Percentiles rank a stretch among this genome's conserved stretches.
phyloP scores from a whole-genome alignment of 1,140 invertebrate species.

The Rhopalosiphum padi region DNA sequence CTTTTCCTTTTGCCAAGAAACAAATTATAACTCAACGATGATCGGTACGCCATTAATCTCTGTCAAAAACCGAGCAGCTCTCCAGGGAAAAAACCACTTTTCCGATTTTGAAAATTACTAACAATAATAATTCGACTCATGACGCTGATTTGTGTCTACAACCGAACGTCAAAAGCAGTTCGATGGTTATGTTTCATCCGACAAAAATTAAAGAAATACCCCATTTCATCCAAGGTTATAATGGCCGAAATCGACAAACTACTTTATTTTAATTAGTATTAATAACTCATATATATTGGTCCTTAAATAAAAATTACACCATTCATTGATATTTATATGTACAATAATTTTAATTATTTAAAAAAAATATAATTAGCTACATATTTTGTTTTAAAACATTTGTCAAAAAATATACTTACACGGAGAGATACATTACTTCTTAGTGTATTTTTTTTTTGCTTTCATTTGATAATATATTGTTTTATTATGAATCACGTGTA shows the following conservation, averaged over 20 bases:
- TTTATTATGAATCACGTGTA: not conserved
- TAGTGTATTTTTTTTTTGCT: not conserved
- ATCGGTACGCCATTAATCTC: conserved; percentile 54
- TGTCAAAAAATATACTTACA: not conserved
- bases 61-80: conserved; percentile 45
- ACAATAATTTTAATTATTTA: not conserved
- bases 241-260: not conserved
- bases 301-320: not conserved
- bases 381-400: not conserved
- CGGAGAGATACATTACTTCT: not conserved
- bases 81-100: conserved; percentile 46
- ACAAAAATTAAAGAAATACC: conserved; percentile 28
- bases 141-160: conserved; percentile 47
- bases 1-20: conserved; percentile 53
- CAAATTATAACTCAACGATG: conserved; percentile 52
- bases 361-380: not conserved
- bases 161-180: conserved; percentile 45
- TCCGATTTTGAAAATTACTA: conserved; percentile 37
- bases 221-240: not conserved
- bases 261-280: not conserved
- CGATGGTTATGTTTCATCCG: conserved; percentile 31
- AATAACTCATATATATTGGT: not conserved
- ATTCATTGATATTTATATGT: not conserved
- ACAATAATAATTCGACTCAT: conserved; percentile 51
- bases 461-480: not conserved